Base-by-base conservation (phyloP, 2,888 invertebrate species). In the Actias luna region DNA sequence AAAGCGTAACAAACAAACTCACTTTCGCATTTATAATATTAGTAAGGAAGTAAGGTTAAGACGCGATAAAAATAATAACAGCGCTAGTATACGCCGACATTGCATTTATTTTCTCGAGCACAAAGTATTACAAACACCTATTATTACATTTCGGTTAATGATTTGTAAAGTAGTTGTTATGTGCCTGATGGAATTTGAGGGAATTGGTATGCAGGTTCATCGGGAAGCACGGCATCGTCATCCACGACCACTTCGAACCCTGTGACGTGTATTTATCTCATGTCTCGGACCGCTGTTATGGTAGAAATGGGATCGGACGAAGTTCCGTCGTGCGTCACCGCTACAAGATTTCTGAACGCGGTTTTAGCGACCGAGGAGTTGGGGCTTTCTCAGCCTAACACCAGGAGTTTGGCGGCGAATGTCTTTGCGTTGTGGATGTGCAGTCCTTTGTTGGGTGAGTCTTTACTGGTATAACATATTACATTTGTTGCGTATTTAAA, bases 341-440 rank as follows among this genome's bases (percentile, higher is more conserved):
- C 92, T 0, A 76, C 86, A 0, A 77, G 92, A 68, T 89, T 92
- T 66, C 77, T 92, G 0, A 87, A 83, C 58, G 91, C 90, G 0
- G 82, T 90, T 7, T 72, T 92, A 42, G 85, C 85, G 0, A 85
- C 91, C 8, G 94, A 95, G 65, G 97, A 98, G 82, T 90, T 99
- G 74, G 96, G 96, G 16, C 93, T 99, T 68, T 95, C 94, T 22
- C 94, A 94, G 76, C 92, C 94, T 1, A 95, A 96, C 65, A 95
- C 96, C 52, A 94, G 96, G 74, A 94, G 95, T 71, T 83, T 95
- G 64, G 97, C 97, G n/a, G 94, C 95, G 62, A 96, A 96, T 82
- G 94, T 98, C 8, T 99, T 99, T 81, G 96, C 98, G 0, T 88
- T 99, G 68, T 99, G 99, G 99, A 96, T 99, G 94, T 96, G 96